Conservation (phyloP, 2,888 invertebrate genomes). For the Lithosia quadra region DNA sequence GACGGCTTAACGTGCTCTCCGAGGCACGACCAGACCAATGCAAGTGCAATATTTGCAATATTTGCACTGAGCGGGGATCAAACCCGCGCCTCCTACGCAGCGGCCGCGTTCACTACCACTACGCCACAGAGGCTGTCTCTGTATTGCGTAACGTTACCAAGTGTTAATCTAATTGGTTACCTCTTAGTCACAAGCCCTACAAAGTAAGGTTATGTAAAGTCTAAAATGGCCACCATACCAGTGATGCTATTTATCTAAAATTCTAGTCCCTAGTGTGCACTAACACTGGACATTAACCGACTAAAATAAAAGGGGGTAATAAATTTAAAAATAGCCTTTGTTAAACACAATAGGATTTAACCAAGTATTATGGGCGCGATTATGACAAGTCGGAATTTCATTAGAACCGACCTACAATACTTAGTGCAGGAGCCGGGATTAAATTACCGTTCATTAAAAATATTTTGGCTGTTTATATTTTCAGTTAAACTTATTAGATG, state of each 20-base stretch:
- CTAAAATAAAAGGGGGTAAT: constrained; percentile 49
- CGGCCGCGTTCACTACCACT: too few species aligned
- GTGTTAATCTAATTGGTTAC: too few species aligned
- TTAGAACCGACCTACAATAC: constrained; percentile 62
- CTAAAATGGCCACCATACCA: background rate
- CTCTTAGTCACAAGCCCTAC: too few species aligned
- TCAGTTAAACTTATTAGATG: background rate
- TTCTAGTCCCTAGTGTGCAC: background rate
- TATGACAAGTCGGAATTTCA: constrained; percentile 75
- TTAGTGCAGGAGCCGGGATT: constrained; percentile 37
- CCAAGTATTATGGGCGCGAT: constrained; percentile 76
- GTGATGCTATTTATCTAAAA: background rate
- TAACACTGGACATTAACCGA: constrained; percentile 9
- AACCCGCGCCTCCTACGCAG: too few species aligned
- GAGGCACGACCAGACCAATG: too few species aligned
- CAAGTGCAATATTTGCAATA: too few species aligned
- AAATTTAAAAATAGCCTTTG: constrained; percentile 72
- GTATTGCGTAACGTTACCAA: too few species aligned
- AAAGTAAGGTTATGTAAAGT: too few species aligned
- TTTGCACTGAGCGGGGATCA: too few species aligned
- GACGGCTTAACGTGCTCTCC: too few species aligned
- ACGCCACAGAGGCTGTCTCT: too few species aligned
- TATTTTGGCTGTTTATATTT: constrained; percentile 18
- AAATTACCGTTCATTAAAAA: constrained; percentile 31
- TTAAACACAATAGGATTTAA: constrained; percentile 79